Conservation (phyloP, 1,140 invertebrate species). For the Megalonaias nervosa region DNA sequence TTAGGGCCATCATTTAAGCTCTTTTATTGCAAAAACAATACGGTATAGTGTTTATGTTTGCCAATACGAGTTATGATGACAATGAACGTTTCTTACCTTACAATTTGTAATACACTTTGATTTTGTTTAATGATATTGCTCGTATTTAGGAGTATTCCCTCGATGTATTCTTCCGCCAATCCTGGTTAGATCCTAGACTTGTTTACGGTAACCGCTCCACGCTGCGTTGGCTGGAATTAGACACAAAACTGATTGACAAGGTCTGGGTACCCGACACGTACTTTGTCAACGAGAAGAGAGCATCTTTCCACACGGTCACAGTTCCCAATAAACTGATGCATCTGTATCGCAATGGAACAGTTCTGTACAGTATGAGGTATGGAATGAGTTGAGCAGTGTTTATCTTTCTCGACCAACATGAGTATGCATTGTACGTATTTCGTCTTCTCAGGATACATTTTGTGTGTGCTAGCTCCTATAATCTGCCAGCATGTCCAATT, state of each 20-base stretch:
- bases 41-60: too few relatives aligned
- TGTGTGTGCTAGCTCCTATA: too few relatives aligned
- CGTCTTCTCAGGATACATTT: too few relatives aligned
- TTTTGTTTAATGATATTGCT: neutral
- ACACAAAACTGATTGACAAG: conserved; percentile 86
- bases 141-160: conserved; percentile 57
- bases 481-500: too few relatives aligned
- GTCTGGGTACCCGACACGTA: conserved; percentile 89
- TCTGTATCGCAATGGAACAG: conserved; percentile 48
- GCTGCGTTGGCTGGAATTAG: conserved; percentile 68
- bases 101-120: too few relatives aligned
- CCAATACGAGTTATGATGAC: too few relatives aligned
- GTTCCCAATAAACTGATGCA: conserved; percentile 71
- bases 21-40: too few relatives aligned
- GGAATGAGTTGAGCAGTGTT: neutral
- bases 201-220: conserved; percentile 33
- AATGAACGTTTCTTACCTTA: too few relatives aligned
- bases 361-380: conserved; percentile 61
- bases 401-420: too few relatives aligned
- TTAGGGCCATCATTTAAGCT: too few relatives aligned
- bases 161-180: conserved; percentile 56
- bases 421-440: too few relatives aligned
- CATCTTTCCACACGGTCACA: conserved; percentile 69
- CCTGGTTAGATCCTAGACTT: conserved; percentile 54
- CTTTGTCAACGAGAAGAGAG: conserved; percentile 81